A percentile compares a stretch with the other conserved stretches of the same genome.
phyloP scores from a whole-genome alignment of 2,113 vertebrate species.

The Tachysurus fulvidraco region DNA sequence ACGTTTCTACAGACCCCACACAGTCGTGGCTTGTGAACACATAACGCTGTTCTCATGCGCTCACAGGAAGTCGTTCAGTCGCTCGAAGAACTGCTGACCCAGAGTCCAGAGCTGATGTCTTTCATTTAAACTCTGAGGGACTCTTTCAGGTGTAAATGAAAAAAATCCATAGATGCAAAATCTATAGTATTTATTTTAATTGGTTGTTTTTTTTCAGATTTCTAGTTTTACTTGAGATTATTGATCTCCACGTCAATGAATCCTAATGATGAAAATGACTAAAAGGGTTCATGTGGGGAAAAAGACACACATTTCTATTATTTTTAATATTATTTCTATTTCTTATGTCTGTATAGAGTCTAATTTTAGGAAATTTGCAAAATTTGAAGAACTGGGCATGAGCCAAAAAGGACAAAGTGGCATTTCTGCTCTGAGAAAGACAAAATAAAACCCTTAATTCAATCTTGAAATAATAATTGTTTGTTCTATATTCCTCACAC shows the following conservation, averaged over 20 bases:
- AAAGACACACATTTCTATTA: not conserved
- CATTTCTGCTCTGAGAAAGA: not conserved
- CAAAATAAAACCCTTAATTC: not conserved
- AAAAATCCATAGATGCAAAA: not conserved
- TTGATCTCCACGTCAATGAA: not conserved
- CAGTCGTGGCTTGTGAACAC: not conserved
- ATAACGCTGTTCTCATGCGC: not conserved
- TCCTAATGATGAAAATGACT: too few species aligned
- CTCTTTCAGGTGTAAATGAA: not conserved
- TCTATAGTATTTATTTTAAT: not conserved
- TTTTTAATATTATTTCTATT: too few species aligned
- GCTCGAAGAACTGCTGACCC: not conserved
- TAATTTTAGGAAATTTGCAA: too few species aligned
- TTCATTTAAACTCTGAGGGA: not conserved
- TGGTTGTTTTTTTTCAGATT: not conserved
- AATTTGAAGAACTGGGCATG: too few species aligned
- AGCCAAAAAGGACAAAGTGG: too few species aligned
- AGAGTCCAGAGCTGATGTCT: not conserved
- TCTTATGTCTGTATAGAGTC: too few species aligned
- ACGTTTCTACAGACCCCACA: slow-evolving; percentile 6
- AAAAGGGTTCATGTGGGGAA: not conserved
- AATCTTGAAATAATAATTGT: not conserved
- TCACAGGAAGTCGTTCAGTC: not conserved
- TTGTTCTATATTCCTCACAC: not conserved
- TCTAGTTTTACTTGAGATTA: not conserved